Conservation (phyloP, 2,888 invertebrate genomes). For the Andrena dorsata region DNA sequence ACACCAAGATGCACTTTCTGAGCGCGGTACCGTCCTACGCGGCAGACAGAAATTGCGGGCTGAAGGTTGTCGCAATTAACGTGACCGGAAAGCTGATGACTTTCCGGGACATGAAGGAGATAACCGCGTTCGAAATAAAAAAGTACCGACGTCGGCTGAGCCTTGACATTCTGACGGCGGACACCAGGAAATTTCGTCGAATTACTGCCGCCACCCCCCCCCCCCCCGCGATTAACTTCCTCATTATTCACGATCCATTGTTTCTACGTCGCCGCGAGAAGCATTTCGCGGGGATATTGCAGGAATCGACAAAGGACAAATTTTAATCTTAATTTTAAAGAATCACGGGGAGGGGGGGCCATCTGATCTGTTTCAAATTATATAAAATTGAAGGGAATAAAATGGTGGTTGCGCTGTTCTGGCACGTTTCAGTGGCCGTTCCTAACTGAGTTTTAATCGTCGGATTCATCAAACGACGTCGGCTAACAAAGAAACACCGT, state of each 20-base stretch:
- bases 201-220: neutral
- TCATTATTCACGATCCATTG: no score
- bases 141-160: neutral
- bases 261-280: no score
- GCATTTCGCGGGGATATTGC: no score
- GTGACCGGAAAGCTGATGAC: slow-evolving; percentile 20
- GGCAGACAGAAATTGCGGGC: slow-evolving; percentile 7
- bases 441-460: neutral
- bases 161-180: neutral
- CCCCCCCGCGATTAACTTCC: no score
- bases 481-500: neutral
- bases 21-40: neutral
- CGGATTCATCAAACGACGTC: neutral
- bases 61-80: slow-evolving; percentile 28
- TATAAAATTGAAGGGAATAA: no score
- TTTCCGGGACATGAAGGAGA: neutral
- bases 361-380: no score
- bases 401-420: no score
- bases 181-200: neutral
- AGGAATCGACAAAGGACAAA: no score
- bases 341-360: no score
- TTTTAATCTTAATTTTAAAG: no score
- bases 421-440: neutral
- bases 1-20: slow-evolving; percentile 8
- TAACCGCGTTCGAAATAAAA: neutral